Base-by-base conservation (phyloP, 2,888 invertebrate species). In the Embidobia sp. region DNA sequence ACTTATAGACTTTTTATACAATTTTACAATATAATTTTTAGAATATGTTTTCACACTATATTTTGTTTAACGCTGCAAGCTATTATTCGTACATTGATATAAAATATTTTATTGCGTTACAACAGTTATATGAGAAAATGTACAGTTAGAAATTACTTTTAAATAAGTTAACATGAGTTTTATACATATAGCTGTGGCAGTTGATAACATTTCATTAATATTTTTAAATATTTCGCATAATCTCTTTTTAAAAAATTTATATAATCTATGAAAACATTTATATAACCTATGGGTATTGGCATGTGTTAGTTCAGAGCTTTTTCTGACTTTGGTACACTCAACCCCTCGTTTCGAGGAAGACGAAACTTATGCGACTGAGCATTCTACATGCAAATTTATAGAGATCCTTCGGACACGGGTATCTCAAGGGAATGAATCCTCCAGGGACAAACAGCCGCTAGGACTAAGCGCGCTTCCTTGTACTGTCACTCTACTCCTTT, bases 381-480 rank as follows among this genome's bases (percentile, higher is more conserved):
- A 88, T 88, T 89, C 87, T 88, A 89, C 87, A 89, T 89, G 89
- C 88, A 89, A 89, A 89, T 89, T 89, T 88, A 89, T 89, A 87
- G 88, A 88, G 87, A 88, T 89, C 87, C 88, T 87, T 89, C 87
- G 88, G 88, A 88, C 88, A 88, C 55, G 81, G 79, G 49, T 77
- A 69, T 70, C 82, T 82, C 76, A 78, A 70, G 83, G 85, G 85
- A 72, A 57, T 82, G 85, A 86, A 86, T 82, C 83, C 87, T 84
- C 87, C 35, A 61, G 88, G 85, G 87, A 87, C 79, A 81, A 80
- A 79, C 81, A 85, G 84, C 85, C 85, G 84, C 87, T 84, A 85
- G 85, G 86, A 88, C 89, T 89, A 89, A 89, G 88, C 89, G 89
- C 89, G 88, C 89, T 89, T 89, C 89, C 89, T 89, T 89, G 89